Conservation (phyloP, 1,140 invertebrate species). For the Drosophila quadrilineata region DNA sequence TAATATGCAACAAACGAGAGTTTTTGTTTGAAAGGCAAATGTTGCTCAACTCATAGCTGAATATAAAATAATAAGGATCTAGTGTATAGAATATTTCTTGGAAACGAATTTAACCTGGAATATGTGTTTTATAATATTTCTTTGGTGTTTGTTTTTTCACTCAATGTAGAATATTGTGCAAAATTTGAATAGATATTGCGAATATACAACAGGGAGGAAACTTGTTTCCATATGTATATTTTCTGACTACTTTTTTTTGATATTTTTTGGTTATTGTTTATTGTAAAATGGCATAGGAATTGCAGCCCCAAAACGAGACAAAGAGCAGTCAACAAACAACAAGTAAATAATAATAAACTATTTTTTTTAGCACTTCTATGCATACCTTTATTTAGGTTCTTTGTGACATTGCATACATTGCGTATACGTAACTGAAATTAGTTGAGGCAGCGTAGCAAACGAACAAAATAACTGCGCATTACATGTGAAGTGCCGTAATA, state of each 20-base stretch:
- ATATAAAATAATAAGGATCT: constrained; percentile 40
- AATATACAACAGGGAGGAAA: too few relatives aligned
- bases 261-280: constrained; percentile 58
- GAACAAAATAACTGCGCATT: constrained; percentile 44
- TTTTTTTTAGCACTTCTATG: too few relatives aligned
- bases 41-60: constrained; percentile 1
- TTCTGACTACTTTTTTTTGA: too few relatives aligned
- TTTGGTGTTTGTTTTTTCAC: constrained; percentile 50
- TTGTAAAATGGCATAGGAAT: constrained; percentile 47
- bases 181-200: constrained; percentile 4
- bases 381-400: too few relatives aligned
- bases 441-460: constrained; percentile 13
- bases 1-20: too few relatives aligned
- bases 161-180: constrained; percentile 16
- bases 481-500: constrained; percentile 47
- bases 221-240: too few relatives aligned
- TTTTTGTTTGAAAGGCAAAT: too few relatives aligned
- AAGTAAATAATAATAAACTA: constrained; percentile 1
- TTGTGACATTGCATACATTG: constrained; percentile 13
- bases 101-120: constrained; percentile 50
- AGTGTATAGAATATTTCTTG: too few relatives aligned
- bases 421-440: constrained; percentile 38
- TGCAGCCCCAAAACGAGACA: constrained; percentile 41
- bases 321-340: constrained; percentile 22
- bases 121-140: constrained; percentile 61